Percentiles rank a stretch among this genome's conserved stretches.
Conservation (phyloP, 2,888 invertebrate genomes). For the Xestia c-nigrum region DNA sequence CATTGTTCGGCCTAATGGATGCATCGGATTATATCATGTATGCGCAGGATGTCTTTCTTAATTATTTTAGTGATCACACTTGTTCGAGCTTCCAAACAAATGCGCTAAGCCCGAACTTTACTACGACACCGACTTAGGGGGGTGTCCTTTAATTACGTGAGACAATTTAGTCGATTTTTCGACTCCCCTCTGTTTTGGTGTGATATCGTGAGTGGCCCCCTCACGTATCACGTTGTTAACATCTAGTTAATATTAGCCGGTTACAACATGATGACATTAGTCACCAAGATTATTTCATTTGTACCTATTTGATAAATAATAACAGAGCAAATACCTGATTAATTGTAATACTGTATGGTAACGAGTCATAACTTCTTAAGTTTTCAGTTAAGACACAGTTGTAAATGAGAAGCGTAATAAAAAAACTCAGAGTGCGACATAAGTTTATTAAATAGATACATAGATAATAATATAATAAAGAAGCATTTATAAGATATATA, state of each 20-base stretch:
- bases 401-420: slow-evolving; percentile 62
- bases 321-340: too few species aligned
- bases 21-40: background rate
- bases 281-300: background rate
- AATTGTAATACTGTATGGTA: background rate
- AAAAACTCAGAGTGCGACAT: slow-evolving; percentile 64
- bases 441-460: slow-evolving; percentile 72
- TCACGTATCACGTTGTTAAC: background rate
- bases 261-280: too few species aligned
- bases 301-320: background rate
- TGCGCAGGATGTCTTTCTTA: background rate
- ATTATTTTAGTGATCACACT: background rate
- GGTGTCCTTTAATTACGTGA: too few species aligned
- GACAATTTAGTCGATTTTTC: too few species aligned
- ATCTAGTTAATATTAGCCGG: background rate
- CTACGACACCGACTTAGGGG: background rate
- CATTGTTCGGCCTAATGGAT: background rate
- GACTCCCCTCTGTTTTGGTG: too few species aligned
- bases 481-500: slow-evolving; percentile 44
- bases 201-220: too few species aligned
- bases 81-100: background rate
- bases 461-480: slow-evolving; percentile 54
- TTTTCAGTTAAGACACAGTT: background rate
- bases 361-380: background rate
- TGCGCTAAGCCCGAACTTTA: background rate